A percentile compares a stretch with the other conserved stretches of the same genome.
phyloP scores from a whole-genome alignment of 2,113 vertebrate genomes.

The Harpagus bidentatus region DNA sequence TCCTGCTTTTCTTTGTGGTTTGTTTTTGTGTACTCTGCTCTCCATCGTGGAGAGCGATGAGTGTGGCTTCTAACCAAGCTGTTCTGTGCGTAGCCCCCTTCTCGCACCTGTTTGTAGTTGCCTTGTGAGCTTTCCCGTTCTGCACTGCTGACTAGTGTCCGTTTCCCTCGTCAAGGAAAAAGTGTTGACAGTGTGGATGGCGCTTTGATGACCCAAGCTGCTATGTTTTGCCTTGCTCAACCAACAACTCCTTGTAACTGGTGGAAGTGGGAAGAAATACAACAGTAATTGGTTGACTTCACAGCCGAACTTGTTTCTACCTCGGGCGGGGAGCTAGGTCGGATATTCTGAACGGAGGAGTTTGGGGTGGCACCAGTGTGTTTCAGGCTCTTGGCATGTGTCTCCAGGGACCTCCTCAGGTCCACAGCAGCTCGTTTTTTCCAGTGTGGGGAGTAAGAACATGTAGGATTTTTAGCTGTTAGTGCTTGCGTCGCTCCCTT shows the following conservation, averaged over 20 bases:
- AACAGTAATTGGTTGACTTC: background rate
- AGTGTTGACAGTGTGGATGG: background rate
- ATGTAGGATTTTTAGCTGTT: background rate
- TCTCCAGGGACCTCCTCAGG: background rate
- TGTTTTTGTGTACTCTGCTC: no score
- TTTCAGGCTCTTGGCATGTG: background rate
- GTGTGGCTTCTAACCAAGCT: background rate
- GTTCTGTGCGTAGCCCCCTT: background rate
- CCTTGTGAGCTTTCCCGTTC: fast-evolving
- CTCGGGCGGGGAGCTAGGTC: fast-evolving
- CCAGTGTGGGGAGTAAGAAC: background rate
- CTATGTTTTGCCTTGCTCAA: background rate
- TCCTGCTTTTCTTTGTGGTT: background rate
- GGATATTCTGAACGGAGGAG: background rate
- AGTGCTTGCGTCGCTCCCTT: background rate
- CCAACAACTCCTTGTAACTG: background rate
- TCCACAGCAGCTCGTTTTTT: background rate
- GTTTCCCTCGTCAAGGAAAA: fast-evolving
- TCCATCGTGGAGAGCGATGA: fast-evolving
- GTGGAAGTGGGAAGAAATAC: background rate
- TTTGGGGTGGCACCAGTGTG: fast-evolving
- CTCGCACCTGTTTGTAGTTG: background rate
- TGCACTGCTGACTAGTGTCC: background rate
- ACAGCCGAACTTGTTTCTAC: background rate
- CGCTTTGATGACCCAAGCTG: background rate